These are phyloP conservation scores for Eptatretus burgeri DNA, from an alignment of 2,113 vertebrate species.

Conservation along the genomic window DNA sequence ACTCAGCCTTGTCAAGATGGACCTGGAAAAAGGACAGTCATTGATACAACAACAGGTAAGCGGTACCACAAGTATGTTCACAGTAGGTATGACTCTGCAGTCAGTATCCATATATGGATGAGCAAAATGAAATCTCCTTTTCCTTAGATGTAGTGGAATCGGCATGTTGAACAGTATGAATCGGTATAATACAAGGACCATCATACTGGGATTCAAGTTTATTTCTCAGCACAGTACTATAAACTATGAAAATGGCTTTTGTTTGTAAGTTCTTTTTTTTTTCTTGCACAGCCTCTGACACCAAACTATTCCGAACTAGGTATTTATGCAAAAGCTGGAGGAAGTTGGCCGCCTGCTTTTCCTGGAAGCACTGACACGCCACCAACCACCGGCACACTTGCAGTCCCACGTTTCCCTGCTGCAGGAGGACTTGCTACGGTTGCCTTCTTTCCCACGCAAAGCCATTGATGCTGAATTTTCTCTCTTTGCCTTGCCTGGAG, in stretches of 20 bases:
- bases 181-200: too few relatives aligned
- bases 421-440: conserved; percentile 73
- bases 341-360: conserved; percentile 79
- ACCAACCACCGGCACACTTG: conserved; percentile 65
- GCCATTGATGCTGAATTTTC: conserved; percentile 90
- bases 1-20: conserved; percentile 84
- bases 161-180: too few relatives aligned
- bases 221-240: too few relatives aligned
- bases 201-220: too few relatives aligned
- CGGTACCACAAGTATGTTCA: conserved; percentile 1
- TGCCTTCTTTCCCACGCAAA: conserved; percentile 75
- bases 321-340: conserved; percentile 80
- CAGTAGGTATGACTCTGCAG: too few relatives aligned
- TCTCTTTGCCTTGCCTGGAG: conserved; percentile 62
- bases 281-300: too few relatives aligned
- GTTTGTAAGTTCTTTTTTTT: too few relatives aligned
- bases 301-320: conserved; percentile 17
- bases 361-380: conserved; percentile 75
- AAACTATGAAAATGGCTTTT: too few relatives aligned
- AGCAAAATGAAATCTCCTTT: too few relatives aligned
- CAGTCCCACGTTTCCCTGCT: conserved; percentile 91
- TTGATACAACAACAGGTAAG: conserved; percentile 86
- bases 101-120: too few relatives aligned
- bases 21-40: conserved; percentile 76
- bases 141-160: too few relatives aligned